These are phyloP conservation scores for Stratiolaelaps scimitus DNA, from an alignment of 1,140 invertebrate species.

Conservation along the genomic window DNA sequence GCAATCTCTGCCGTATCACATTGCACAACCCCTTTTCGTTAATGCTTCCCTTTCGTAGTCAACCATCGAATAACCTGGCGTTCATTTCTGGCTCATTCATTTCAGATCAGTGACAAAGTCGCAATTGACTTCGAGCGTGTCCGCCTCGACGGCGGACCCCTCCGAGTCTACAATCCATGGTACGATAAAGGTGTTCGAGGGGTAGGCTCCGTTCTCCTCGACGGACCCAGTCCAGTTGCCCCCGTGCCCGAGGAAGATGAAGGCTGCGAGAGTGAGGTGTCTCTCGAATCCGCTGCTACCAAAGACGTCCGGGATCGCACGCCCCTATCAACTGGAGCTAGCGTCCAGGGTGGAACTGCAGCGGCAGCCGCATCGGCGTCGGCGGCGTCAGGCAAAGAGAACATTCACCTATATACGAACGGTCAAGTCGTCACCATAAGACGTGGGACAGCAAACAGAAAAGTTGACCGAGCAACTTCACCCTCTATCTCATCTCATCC, in stretches of 20 bases:
- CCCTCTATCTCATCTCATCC: not conserved
- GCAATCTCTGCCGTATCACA: no score
- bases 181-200: not conserved
- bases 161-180: constrained; percentile 21
- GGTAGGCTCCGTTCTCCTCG: not conserved
- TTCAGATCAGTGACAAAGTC: constrained; percentile 25
- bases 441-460: not conserved
- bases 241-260: constrained; percentile 18
- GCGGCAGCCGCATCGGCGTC: no score
- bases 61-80: no score
- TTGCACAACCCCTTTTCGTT: no score
- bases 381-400: no score
- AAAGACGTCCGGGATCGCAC: not conserved
- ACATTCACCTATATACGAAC: no score
- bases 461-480: constrained; percentile 21
- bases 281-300: not conserved
- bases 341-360: not conserved
- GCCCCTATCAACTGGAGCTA: not conserved
- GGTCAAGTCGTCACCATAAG: no score
- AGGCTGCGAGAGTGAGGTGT: constrained; percentile 27
- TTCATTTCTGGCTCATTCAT: not conserved
- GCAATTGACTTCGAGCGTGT: constrained; percentile 24
- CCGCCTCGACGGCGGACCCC: constrained; percentile 15
- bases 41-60: no score
- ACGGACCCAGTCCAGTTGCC: not conserved